These are phyloP conservation scores for Marronus borbonicus DNA, from an alignment of 2,888 invertebrate genomes.

Conservation along the genomic window DNA sequence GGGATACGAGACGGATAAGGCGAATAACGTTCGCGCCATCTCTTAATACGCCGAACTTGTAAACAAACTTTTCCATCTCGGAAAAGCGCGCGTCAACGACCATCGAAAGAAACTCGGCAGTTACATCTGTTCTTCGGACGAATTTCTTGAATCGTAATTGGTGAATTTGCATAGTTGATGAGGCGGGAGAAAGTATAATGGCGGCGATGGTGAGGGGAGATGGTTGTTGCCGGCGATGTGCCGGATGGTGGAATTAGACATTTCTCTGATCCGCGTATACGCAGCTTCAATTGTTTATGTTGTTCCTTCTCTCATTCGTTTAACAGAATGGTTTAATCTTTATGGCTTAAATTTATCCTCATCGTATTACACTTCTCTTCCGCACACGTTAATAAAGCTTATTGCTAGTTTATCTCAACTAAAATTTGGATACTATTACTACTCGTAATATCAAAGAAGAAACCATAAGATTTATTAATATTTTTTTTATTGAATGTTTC, in stretches of 20 bases:
- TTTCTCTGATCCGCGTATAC: neutral
- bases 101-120: conserved; percentile 33
- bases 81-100: conserved; percentile 24
- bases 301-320: too few species aligned
- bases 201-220: too few species aligned
- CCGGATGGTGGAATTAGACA: neutral
- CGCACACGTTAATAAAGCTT: too few species aligned
- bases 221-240: neutral
- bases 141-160: conserved; percentile 45
- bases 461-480: too few species aligned
- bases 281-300: too few species aligned
- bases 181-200: conserved; percentile 19
- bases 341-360: too few species aligned
- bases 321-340: too few species aligned
- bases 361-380: too few species aligned
- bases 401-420: too few species aligned
- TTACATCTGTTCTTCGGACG: conserved; percentile 36
- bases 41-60: conserved; percentile 31
- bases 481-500: too few species aligned
- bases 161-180: conserved; percentile 32
- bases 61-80: conserved; percentile 41
- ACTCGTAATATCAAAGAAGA: too few species aligned
- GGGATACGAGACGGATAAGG: neutral
- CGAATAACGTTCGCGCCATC: neutral
- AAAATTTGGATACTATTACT: too few species aligned